Base-by-base conservation (phyloP, 2,113 vertebrate genomes). In the Brachirus orientalis region DNA sequence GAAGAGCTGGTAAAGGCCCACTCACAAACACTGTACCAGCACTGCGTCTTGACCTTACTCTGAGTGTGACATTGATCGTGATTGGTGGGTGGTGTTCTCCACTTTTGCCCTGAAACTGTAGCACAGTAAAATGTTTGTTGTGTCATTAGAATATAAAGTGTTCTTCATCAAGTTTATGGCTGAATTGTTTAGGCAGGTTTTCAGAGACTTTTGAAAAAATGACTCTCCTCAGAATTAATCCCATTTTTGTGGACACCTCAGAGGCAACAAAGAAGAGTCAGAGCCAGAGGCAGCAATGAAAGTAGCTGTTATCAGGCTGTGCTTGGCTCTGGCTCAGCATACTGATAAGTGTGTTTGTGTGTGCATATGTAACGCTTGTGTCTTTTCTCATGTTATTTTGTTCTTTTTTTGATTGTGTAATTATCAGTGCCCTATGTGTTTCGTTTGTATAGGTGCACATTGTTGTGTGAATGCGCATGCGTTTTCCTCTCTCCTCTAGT, bases 261-360 rank as follows among this genome's bases (percentile, higher is more conserved):
- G 33, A 14, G 10, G 7, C n/a, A 50, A 56, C 33, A 45, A 36
- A 55, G n/a, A 57, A 57, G 58, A 47, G 59, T 80, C 13, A 58
- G 63, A 81, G 82, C 65, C 71, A 76, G 79, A 64, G 63, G 72
- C 82, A 80, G 79, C 70, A 69, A 38, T 51, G 63, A 79, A 70
- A 77, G 66, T 79, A 80, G 74, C 80, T 82, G 75, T 86, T 84
- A 87, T 90, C 85, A 72, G 74, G 53, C 77, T 71, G 72, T 28
- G 22, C 80, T 63, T 37, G 75, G 56, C 75, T 75, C 76, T 68
- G 71, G 73, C 76, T 79, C 72, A 37, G 86, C 81, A 85, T 88
- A 84, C 78, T 80, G 82, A 89, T 86, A 57, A 76, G 72, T 47
- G 36, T 19, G 35, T 12, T 11, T 38, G 60, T 56, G 45, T 57